Percentiles rank a stretch among this genome's conserved stretches.
Conservation (phyloP, 2,797 vertebrate genomes). For the Tapirus indicus region DNA sequence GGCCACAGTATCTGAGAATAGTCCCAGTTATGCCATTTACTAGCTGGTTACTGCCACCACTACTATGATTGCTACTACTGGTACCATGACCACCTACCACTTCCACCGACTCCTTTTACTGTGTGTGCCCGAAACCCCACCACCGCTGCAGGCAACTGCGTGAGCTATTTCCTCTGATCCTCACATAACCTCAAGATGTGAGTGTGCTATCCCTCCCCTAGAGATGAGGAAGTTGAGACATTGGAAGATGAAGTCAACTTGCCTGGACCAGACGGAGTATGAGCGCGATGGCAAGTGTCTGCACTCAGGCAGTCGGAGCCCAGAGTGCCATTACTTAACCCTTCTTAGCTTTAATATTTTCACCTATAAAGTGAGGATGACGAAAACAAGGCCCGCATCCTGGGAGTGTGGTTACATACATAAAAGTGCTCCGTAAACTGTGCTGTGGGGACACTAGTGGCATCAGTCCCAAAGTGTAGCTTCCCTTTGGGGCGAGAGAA, state of each 20-base stretch:
- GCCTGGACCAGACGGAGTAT: background rate
- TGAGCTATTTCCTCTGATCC: background rate
- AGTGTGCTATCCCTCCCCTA: background rate
- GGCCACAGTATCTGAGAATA: background rate
- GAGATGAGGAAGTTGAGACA: background rate
- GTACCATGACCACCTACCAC: no score
- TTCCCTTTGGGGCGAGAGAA: background rate
- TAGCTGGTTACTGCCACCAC: background rate
- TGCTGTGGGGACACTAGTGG: background rate
- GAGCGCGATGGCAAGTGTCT: background rate
- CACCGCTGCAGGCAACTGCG: background rate
- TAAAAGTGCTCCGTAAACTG: background rate
- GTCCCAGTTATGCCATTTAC: background rate
- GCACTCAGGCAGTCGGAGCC: background rate
- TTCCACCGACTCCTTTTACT: background rate
- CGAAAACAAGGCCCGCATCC: background rate
- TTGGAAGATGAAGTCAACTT: background rate
- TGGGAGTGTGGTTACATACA: background rate
- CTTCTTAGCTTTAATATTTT: background rate
- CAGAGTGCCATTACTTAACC: background rate
- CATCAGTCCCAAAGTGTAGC: background rate
- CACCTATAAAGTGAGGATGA: background rate
- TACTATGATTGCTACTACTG: no score
- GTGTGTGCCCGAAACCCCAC: background rate
- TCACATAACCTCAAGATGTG: background rate